phyloP scores from a whole-genome alignment of 2,888 invertebrate genomes.

The Ellobium chinense region DNA sequence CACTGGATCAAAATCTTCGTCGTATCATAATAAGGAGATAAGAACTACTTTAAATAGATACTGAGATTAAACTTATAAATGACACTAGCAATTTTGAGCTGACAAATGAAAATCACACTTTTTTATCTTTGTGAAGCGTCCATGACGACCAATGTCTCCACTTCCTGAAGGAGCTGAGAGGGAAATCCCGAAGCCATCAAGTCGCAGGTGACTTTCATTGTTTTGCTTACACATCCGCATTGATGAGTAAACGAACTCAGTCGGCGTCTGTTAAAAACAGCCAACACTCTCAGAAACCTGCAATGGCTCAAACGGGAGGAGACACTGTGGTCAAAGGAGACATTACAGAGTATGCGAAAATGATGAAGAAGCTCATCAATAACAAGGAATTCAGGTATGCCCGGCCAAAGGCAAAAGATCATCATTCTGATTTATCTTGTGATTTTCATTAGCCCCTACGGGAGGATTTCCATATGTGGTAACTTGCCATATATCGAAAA shows the following conservation, averaged over 20 bases:
- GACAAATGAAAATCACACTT: too few relatives aligned
- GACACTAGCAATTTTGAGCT: too few relatives aligned
- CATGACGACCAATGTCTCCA: not conserved
- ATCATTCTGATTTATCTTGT: too few relatives aligned
- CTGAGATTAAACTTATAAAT: too few relatives aligned
- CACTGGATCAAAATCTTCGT: too few relatives aligned
- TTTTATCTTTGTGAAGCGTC: not conserved
- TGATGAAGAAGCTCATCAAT: constrained; percentile 75
- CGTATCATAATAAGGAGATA: too few relatives aligned
- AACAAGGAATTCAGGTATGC: constrained; percentile 75
- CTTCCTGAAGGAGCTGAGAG: not conserved
- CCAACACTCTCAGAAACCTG: constrained; percentile 25
- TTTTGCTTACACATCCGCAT: not conserved
- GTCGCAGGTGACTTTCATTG: not conserved
- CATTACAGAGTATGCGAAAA: constrained; percentile 66
- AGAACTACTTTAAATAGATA: too few relatives aligned
- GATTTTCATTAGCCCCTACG: too few relatives aligned
- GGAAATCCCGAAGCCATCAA: not conserved
- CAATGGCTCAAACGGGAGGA: constrained; percentile 34
- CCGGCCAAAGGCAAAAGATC: too few relatives aligned
- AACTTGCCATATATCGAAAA: too few relatives aligned
- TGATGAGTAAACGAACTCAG: constrained; percentile 30
- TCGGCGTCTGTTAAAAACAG: constrained; percentile 3
- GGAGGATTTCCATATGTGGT: too few relatives aligned
- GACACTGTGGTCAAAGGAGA: constrained; percentile 71